Evolutionary conservation across 2,113 vertebrate genomes (phyloP), one percentile per base, ranked within the genome.

Genomic region (Arvicanthis niloticus): DNA sequence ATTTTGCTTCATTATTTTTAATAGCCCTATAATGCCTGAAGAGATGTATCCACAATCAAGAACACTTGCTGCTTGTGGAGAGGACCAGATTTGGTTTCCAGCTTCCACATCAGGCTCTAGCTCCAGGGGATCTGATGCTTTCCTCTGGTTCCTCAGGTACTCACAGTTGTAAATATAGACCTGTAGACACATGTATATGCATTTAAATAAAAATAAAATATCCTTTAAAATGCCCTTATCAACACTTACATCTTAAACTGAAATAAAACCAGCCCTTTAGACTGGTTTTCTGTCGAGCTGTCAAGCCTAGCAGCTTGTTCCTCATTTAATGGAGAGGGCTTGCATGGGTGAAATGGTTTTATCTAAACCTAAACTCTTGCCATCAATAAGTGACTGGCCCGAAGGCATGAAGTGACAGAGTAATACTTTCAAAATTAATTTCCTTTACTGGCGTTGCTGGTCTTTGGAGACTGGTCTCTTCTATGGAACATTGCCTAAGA

Each of bases 391-490:
- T 97, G 97, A 96, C 93, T 99, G 98, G 99, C 99, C 99, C 98
- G 95, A 96, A 99, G 99, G 99, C 98, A 98, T 95, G 92, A 98
- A 97, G 98, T 99, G 99, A 99, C 99, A 99, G 99, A 98, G 98
- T 98, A 98, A 98, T 98, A 98, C 98, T 99, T 99, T 99, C 99
- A 99, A 99, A 99, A 99, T 99, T 98, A 99, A 99, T 99, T 99
- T 99, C 98, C 98, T 98, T 98, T 99, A 99, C 99, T 99, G 98
- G 98, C 97, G 76, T 98, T 98, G 97, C 98, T 98, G 98, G 98
- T 99, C 98, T 98, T 98, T 97, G 98, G 98, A 97, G 98, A 98
- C 96, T 94, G 97, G 96, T 97, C 97, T 98, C 98, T 98, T 98
- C 97, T 98, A 98, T 98, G 98, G 98, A 98, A 98, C 97, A 95